phyloP scores from a whole-genome alignment of 2,113 vertebrate genomes.

The Ictidomys tridecemlineatus region DNA sequence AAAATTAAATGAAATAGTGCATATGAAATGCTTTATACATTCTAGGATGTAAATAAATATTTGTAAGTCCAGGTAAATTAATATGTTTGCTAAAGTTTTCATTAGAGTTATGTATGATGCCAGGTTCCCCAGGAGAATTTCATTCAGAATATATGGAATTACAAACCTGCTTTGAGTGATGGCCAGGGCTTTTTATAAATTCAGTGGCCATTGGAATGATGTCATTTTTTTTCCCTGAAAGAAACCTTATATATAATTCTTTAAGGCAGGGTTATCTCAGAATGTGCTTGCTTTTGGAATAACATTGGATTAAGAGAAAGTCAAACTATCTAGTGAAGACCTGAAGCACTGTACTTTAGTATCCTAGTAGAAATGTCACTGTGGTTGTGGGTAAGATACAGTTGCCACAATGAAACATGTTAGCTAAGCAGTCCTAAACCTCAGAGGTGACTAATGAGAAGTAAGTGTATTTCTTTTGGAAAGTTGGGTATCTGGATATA shows the following conservation, averaged over 20 bases:
- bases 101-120: not conserved
- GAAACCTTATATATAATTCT: conserved; percentile 46
- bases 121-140: not conserved
- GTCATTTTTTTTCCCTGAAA: conserved; percentile 6
- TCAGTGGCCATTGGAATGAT: not conserved
- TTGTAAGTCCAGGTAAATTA: conserved; percentile 17
- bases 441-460: not conserved
- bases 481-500: not conserved
- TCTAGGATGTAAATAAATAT: conserved; percentile 5
- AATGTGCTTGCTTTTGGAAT: conserved; percentile 3
- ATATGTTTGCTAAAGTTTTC: not conserved
- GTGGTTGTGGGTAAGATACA: not conserved
- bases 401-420: not conserved
- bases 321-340: not conserved
- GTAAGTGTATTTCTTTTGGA: conserved; percentile 37
- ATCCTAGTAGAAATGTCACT: not conserved
- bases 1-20: conserved; percentile 42
- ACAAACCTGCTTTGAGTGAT: conserved; percentile 19
- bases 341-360: not conserved
- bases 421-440: not conserved
- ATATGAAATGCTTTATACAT: not conserved
- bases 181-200: not conserved
- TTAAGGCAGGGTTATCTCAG: not conserved
- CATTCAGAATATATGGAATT: not conserved
- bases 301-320: conserved; percentile 4